Base-by-base conservation (phyloP, 2,797 vertebrate genomes). In the Notamacropus eugenii region DNA sequence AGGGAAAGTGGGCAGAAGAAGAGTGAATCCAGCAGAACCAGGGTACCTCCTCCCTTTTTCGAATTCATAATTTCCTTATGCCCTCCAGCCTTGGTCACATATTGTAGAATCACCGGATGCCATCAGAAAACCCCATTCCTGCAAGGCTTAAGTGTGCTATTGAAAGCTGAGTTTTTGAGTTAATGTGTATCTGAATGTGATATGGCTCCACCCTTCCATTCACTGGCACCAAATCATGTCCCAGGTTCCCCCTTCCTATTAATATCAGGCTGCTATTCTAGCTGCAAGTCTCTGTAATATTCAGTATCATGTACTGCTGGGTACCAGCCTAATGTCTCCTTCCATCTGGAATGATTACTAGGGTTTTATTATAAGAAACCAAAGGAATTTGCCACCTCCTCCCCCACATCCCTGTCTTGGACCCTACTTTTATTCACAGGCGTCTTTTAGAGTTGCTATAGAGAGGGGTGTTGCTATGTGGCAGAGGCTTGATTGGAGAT, bases 331-430 rank as follows among this genome's bases (percentile, higher is more conserved):
- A 96, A 13, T 24, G 55, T 54, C 13, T 13, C 74, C 74, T 87
- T 87, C 74, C 24, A 87, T 87, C 74, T 50, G 74, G 40, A 27
- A 87, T 87, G 74, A 87, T 50, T 50, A 50, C 24, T 31, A 55
- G 62, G 16, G 28, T 29, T 92, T 82, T 95, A 90, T 91, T 95
- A 91, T 62, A 92, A 94, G 93, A 96, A 92, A 16, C 27, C 91
- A 90, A 91, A 91, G 28, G 46, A 50, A 31, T 90, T 11, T 94
- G 74, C 92, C 59, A 93, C 92, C 74, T 67, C 58, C 91, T 95
- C 92, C 59, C 58, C 67, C 22, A 90, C 92, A 67, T 27, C 82
- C 92, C 91, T 90, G 93, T 58, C 62, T 93, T 90, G 93, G 12
- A 40, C n/a, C n/a, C 67, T 87, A 11, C 1, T 46, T 87, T n/a